A percentile compares a stretch with the other conserved stretches of the same genome.
Conservation (phyloP, 2,113 vertebrate genomes). For the Dicerorhinus sumatrensis region DNA sequence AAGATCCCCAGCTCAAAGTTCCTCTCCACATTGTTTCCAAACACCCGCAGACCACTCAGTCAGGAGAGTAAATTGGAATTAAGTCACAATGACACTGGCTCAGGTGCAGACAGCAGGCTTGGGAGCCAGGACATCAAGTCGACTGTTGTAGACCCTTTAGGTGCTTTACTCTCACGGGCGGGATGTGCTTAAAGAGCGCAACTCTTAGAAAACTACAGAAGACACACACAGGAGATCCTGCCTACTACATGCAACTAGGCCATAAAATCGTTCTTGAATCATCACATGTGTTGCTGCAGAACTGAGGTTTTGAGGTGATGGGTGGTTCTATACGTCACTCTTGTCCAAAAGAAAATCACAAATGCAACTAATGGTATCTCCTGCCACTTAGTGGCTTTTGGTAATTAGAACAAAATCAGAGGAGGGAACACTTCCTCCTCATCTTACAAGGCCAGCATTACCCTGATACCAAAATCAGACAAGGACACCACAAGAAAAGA, state of each 20-base stretch:
- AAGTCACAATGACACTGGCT: background rate
- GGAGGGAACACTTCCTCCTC: background rate
- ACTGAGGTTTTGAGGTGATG: background rate
- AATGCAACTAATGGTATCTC: background rate
- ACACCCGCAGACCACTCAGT: background rate
- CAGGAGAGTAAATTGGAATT: background rate
- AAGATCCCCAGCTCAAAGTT: background rate
- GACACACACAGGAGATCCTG: accelerated
- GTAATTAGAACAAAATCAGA: background rate
- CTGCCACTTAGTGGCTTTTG: background rate
- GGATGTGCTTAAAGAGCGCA: background rate
- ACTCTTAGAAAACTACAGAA: background rate
- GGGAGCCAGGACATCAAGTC: background rate
- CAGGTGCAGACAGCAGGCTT: background rate
- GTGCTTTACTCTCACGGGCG: background rate
- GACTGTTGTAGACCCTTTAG: accelerated
- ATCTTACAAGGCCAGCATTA: background rate
- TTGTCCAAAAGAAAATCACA: too few species aligned
- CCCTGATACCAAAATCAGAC: background rate
- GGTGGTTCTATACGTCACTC: background rate
- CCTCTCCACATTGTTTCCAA: background rate
- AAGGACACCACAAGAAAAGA: background rate
- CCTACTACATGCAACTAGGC: background rate
- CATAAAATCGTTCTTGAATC: background rate
- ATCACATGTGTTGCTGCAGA: background rate